Evolutionary conservation across 1,140 invertebrate species (phyloP), one percentile per base, ranked within the genome.

Genomic region (Chironomus tepperi): DNA sequence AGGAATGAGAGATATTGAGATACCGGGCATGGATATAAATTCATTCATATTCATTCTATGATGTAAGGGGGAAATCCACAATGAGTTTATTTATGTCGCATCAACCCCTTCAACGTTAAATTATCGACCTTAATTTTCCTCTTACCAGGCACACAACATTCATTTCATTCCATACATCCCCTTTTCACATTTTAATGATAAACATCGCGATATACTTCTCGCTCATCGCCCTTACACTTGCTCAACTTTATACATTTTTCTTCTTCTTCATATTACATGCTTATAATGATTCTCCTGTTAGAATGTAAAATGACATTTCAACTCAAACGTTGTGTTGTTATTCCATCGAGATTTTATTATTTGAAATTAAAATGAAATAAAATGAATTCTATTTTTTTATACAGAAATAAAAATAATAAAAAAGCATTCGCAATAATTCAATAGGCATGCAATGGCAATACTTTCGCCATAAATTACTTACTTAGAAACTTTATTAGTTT

Each of bases 41-140:
- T 57, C 47, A 57, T n/a, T 57, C 47, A 15, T n/a, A 57, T 57
- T n/a, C 47, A 57, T 57, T n/a, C 47, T 15, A 12, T 15, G 5
- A 15, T 15, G 12, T 57, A 70, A 70, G 10, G 18, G 65, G 16
- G 65, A 70, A 70, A 70, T 70, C 65, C 65, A 70, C 65, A 70
- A 70, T 18, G 16, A 21, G 19, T 18, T 21, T 19, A 19, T 70
- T 70, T 10, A 21, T 18, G 16, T 18, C 65, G 65, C 65, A 19
- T 70, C 65, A 70, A 18, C 65, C 65, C 19, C 19, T 70, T 70
- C 5, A 70, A 18, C 65, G 16, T 19, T 70, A 70, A 70, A 19
- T 70, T 70, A 21, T 70, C 47, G 47, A 57, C 47, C 47, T 57
- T 57, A 57, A 57, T 57, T 57, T 57, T 57, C n/a, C 47, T n/a